Percentiles rank a stretch among this genome's conserved stretches.
These are phyloP conservation scores for Drosophila imparisetae DNA, from an alignment of 2,888 invertebrate species.

Conservation along the genomic window DNA sequence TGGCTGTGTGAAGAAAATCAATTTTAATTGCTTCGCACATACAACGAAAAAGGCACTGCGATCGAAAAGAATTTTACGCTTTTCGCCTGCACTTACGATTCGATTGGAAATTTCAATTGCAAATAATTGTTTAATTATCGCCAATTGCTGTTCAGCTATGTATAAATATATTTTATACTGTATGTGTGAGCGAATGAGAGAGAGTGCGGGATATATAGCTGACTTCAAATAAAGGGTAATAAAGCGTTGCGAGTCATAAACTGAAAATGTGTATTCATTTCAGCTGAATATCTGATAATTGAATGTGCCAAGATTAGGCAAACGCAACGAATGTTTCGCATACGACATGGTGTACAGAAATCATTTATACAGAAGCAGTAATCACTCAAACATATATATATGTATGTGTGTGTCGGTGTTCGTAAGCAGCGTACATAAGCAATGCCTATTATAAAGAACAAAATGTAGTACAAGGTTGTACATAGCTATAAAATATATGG, in stretches of 20 bases:
- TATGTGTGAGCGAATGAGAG: neutral
- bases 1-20: slow-evolving; percentile 56
- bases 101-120: slow-evolving; percentile 73
- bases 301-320: slow-evolving; percentile 14
- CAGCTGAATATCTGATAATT: slow-evolving; percentile 1
- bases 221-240: slow-evolving; percentile 6
- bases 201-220: neutral
- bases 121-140: slow-evolving; percentile 70
- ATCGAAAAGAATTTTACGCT: slow-evolving; percentile 16
- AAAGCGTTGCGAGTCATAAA: neutral
- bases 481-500: neutral
- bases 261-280: neutral
- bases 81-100: slow-evolving; percentile 52
- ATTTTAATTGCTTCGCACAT: slow-evolving; percentile 73
- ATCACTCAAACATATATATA: neutral
- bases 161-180: neutral
- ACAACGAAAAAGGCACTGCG: slow-evolving; percentile 34
- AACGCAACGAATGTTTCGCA: slow-evolving; percentile 23
- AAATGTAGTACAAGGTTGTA: slow-evolving; percentile 11
- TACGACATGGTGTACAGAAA: slow-evolving; percentile 15
- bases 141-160: slow-evolving; percentile 59
- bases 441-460: slow-evolving; percentile 1
- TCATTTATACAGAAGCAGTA: slow-evolving; percentile 6
- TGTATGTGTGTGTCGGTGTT: neutral
- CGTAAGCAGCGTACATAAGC: neutral